Percentiles rank a stretch among this genome's conserved stretches.
phyloP scores from a whole-genome alignment of 2,888 invertebrate species.

The Pomacea canaliculata region DNA sequence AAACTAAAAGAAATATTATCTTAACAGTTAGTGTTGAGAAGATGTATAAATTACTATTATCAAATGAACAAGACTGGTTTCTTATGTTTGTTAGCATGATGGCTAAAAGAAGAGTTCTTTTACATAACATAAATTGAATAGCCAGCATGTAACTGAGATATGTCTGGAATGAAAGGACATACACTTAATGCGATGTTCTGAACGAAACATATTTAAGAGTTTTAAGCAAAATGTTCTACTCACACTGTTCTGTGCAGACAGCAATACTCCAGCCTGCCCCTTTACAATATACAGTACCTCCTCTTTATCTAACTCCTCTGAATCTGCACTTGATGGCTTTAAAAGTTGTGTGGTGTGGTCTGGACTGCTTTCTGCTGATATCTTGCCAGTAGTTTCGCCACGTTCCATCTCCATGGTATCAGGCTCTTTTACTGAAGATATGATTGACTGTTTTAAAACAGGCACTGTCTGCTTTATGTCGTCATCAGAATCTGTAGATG shows the following conservation, averaged over 20 bases:
- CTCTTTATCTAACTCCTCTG: constrained; percentile 21
- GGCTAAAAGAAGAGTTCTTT: no score
- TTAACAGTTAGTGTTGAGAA: no score
- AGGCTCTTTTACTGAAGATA: constrained; percentile 12
- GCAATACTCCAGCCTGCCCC: no score
- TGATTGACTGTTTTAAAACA: background rate
- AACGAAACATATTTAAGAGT: no score
- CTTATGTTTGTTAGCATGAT: no score
- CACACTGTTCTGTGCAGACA: constrained; percentile 15
- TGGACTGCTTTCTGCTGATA: constrained; percentile 34
- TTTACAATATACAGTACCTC: constrained; percentile 26
- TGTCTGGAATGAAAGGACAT: no score
- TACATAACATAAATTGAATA: no score
- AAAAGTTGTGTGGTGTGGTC: constrained; percentile 36
- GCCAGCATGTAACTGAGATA: no score
- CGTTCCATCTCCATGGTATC: constrained; percentile 25
- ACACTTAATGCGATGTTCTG: no score
- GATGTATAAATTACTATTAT: no score
- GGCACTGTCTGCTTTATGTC: background rate
- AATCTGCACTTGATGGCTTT: constrained; percentile 5
- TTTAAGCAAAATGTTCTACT: background rate
- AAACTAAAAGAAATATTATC: no score
- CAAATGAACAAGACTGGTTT: no score
- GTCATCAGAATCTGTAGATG: background rate
- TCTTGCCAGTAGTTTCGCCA: constrained; percentile 17